Percentiles rank a stretch among this genome's conserved stretches.
Evolutionary conservation across 2,888 invertebrate genomes (phyloP).

Genomic region (Drosophila longiperda): DNA sequence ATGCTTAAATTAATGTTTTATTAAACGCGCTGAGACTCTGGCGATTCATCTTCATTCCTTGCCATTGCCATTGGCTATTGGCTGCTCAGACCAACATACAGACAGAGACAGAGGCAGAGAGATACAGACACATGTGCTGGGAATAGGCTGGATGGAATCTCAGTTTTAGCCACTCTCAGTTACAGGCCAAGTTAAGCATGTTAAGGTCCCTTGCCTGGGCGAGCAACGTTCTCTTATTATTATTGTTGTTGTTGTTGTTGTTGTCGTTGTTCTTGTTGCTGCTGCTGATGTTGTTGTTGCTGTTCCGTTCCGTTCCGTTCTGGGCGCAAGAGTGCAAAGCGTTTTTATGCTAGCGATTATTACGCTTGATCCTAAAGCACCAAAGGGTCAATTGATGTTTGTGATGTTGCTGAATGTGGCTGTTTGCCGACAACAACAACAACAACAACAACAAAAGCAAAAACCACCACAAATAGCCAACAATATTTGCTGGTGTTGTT

Average conservation of each 20-base stretch:
- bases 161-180: constrained; percentile 40
- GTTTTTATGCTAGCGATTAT: constrained; percentile 82
- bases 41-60: constrained; percentile 60
- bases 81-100: constrained; percentile 18
- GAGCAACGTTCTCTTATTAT: constrained; percentile 6
- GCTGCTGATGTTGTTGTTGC: constrained; percentile 7
- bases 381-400: constrained; percentile 83
- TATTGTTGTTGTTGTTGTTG: constrained; percentile 10
- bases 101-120: not conserved
- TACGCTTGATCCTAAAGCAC: constrained; percentile 83
- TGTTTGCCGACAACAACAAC: constrained; percentile 45
- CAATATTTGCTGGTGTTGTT: constrained; percentile 55
- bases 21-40: constrained; percentile 59
- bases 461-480: constrained; percentile 54
- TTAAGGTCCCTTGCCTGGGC: constrained; percentile 40
- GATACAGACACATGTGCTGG: constrained; percentile 42
- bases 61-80: constrained; percentile 60
- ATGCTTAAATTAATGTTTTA: constrained; percentile 63
- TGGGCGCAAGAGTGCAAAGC: constrained; percentile 78
- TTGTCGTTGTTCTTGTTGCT: not conserved
- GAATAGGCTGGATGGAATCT: constrained; percentile 26
- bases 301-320: constrained; percentile 22
- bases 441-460: constrained; percentile 43
- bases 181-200: constrained; percentile 37
- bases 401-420: constrained; percentile 79